Evolutionary conservation across 2,113 vertebrate species (phyloP).

Genomic region (Eubucco bourcierii): DNA sequence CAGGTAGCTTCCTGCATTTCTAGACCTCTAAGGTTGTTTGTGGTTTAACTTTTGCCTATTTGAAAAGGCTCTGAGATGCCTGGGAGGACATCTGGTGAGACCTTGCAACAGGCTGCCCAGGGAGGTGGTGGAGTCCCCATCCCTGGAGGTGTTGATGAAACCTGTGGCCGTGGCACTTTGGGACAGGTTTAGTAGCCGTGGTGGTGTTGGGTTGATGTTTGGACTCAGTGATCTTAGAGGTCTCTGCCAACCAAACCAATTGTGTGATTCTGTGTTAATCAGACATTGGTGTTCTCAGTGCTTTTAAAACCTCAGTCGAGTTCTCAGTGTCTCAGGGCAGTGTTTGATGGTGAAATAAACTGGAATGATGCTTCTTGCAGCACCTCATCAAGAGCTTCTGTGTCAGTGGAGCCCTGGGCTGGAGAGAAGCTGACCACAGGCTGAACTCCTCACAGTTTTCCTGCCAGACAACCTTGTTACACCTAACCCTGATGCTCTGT

Average conservation of each 20-base stretch:
- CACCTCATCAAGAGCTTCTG: neutral
- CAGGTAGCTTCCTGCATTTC: neutral
- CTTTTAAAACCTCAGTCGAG: neutral
- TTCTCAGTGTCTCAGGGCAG: neutral
- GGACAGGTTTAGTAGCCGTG: too few relatives aligned
- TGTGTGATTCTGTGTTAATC: too few relatives aligned
- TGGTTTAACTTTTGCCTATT: neutral
- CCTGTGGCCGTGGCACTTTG: too few relatives aligned
- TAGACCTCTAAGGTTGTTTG: neutral
- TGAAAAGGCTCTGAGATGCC: neutral
- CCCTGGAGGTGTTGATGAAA: too few relatives aligned
- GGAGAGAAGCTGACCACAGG: neutral
- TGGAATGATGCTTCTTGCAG: neutral
- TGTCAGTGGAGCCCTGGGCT: neutral
- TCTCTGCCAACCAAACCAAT: too few relatives aligned
- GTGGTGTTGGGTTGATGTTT: too few relatives aligned
- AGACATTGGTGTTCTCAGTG: neutral
- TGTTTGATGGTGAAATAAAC: neutral
- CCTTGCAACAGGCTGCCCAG: too few relatives aligned
- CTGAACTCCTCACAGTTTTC: neutral
- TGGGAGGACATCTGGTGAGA: too few relatives aligned
- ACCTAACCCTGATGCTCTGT: neutral
- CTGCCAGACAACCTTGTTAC: neutral
- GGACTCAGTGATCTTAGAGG: too few relatives aligned
- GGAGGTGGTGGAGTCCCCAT: too few relatives aligned